Evolutionary conservation across 2,797 vertebrate genomes (phyloP).

Genomic region (Danio albolineatus): DNA sequence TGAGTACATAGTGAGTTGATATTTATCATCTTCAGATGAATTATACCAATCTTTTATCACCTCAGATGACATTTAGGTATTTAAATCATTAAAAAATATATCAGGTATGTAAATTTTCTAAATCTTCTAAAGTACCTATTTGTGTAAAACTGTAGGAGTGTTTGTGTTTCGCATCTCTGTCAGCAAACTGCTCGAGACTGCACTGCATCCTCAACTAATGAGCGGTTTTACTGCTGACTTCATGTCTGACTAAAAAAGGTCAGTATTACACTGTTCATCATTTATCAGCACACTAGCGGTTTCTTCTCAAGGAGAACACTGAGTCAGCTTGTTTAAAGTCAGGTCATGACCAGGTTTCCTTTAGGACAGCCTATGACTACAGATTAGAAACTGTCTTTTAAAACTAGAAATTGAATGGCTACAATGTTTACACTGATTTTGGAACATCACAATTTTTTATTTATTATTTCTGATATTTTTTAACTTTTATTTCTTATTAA

Average conservation of each 20-base stretch:
- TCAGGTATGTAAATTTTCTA: no score
- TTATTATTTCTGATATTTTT: no score
- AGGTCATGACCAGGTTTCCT: slow-evolving; percentile 29
- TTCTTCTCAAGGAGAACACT: not conserved
- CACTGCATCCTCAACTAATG: not conserved
- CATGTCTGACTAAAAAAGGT: not conserved
- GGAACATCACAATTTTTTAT: not conserved
- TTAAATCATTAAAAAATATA: no score
- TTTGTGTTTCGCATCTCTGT: not conserved
- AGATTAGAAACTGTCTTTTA: not conserved
- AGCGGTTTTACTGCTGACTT: slow-evolving; percentile 4
- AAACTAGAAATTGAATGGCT: not conserved
- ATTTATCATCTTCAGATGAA: no score
- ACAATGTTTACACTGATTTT: not conserved
- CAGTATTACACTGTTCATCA: not conserved
- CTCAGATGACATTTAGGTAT: no score
- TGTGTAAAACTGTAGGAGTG: not conserved
- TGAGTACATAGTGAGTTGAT: no score
- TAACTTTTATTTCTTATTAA: not conserved
- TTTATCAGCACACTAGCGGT: not conserved
- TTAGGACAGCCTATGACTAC: not conserved
- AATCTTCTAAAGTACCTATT: no score
- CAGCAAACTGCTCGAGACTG: not conserved
- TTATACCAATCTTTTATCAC: no score
- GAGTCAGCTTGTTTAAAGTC: slow-evolving; percentile 5